Base-by-base conservation (phyloP, 1,140 invertebrate genomes). In the Drosophila lacertosa region DNA sequence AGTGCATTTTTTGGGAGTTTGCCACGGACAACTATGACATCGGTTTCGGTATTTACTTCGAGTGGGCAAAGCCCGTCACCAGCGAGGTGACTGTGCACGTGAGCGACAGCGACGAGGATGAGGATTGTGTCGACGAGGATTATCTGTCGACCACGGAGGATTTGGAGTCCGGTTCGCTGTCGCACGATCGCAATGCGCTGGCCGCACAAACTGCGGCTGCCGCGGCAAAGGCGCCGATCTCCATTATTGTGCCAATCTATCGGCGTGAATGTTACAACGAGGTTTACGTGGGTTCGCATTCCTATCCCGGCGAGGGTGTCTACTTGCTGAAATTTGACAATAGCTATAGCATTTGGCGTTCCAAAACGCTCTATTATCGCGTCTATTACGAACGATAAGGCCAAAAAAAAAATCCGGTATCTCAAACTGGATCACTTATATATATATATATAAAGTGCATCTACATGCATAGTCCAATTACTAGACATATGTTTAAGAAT, bases 281-380 rank as follows among this genome's bases (percentile, higher is more conserved):
- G 93, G 97, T 99, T 0, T 99, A 99, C 89, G 98, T 97, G 40
- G 99, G 99, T 6, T 98, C 96, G 75, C 99, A 99, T 92, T 93
- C 95, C 20, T 99, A 99, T 92, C 99, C 99, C 3, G 98, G 97
- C 15, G 95, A 97, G 92, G 99, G 99, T 33, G 97, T 99, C 33
- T 99, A 99, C 93, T 93, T 99, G 90, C 93, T 99, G 6, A 99
- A 99, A 93, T 99, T 99, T 92, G 99, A 99, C 92, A 99, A 99
- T 93, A 98, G 98, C 0, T 99, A 99, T 92, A 99, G 98, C 39
- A 93, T 99, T 57, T 99, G 98, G 98, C 95, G 99, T 80, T 99
- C 97, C 76, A 99, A 99, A 95, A 99, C 97, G 9, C 93, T 99
- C 22, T 99, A 99, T 91, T 99, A 99, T 92, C 94, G 98, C 92